phyloP scores from a whole-genome alignment of 2,113 vertebrate genomes.

The Lathamus discolor region DNA sequence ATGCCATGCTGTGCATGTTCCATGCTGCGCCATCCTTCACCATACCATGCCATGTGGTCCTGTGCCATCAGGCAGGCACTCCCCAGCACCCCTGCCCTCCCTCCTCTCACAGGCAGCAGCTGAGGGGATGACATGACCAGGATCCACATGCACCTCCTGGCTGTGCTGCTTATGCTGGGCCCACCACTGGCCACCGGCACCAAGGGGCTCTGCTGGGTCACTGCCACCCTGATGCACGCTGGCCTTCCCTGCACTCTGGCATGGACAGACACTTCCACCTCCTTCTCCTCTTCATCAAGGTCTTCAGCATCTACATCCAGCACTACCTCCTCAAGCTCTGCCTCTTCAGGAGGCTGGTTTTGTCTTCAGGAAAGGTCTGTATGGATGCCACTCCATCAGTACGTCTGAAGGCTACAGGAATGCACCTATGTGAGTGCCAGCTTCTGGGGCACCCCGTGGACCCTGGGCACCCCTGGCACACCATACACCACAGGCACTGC shows the following conservation, averaged over 20 bases:
- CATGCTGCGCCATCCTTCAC: too few relatives aligned
- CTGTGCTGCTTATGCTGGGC: background rate
- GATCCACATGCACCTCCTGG: background rate
- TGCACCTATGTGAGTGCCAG: background rate
- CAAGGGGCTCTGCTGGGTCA: background rate
- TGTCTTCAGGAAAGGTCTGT: background rate
- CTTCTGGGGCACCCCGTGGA: rapidly evolving
- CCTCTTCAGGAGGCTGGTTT: background rate
- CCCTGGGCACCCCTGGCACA: background rate
- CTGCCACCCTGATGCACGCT: rapidly evolving
- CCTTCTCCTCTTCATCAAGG: background rate
- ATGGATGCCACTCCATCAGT: background rate
- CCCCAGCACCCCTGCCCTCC: background rate
- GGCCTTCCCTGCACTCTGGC: background rate
- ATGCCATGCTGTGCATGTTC: background rate
- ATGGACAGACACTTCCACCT: background rate
- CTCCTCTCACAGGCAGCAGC: background rate
- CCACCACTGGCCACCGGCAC: rapidly evolving
- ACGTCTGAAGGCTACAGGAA: background rate
- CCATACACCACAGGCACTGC: rapidly evolving
- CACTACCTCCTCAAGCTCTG: background rate
- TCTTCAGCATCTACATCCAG: background rate
- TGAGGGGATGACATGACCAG: background rate
- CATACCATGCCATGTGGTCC: background rate
- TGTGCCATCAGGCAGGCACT: rapidly evolving